Conservation (phyloP, 2,888 invertebrate genomes). For the Neuroscelio doddi region DNA sequence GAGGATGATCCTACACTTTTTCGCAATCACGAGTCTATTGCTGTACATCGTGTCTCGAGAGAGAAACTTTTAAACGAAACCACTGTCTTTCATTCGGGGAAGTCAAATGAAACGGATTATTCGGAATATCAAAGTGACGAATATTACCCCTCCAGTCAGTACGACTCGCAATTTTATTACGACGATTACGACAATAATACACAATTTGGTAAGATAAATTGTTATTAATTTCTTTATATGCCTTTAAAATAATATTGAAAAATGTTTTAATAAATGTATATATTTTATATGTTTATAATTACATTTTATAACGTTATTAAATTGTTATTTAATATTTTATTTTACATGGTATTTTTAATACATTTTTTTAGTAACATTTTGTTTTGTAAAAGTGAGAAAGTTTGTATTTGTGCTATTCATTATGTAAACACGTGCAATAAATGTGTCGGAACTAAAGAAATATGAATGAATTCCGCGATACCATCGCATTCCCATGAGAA, state of each 20-base stretch:
- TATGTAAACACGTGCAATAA: not conserved
- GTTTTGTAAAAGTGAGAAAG: not conserved
- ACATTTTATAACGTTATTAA: too few relatives aligned
- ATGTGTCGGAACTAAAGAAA: not conserved
- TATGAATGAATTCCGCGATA: not conserved
- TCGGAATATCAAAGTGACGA: conserved; percentile 52
- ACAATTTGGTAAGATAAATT: conserved; percentile 38
- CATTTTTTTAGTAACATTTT: too few relatives aligned
- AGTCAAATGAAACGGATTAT: conserved; percentile 42
- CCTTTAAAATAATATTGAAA: too few relatives aligned
- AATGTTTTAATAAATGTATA: too few relatives aligned
- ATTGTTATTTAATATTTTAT: too few relatives aligned
- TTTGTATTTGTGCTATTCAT: not conserved
- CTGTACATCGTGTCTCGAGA: conserved; percentile 31
- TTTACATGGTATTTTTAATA: too few relatives aligned
- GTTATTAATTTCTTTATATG: not conserved
- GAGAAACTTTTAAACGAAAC: conserved; percentile 40
- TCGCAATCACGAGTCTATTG: conserved; percentile 32
- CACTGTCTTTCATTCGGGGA: conserved; percentile 30
- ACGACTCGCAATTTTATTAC: conserved; percentile 60
- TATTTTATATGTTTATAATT: too few relatives aligned
- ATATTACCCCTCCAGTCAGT: conserved; percentile 49
- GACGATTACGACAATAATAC: conserved; percentile 63
- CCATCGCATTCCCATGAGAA: not conserved
- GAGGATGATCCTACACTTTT: conserved; percentile 30